phyloP scores from a whole-genome alignment of 2,888 invertebrate genomes.

The Acronicta leporina region DNA sequence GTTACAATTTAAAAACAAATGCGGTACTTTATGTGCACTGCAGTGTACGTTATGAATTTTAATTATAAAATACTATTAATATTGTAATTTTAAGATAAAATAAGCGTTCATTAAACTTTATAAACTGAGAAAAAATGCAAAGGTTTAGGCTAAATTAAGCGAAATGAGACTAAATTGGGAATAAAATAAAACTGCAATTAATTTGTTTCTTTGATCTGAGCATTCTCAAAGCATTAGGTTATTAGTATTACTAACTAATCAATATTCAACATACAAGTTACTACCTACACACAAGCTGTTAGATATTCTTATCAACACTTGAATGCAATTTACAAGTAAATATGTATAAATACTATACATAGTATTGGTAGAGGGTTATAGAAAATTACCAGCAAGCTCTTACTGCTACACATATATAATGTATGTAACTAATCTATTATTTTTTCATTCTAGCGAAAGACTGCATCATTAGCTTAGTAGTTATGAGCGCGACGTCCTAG shows the following conservation, averaged over 20 bases:
- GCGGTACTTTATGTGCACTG: neutral
- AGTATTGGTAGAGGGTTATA: too few relatives aligned
- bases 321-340: slow-evolving; percentile 23
- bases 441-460: too few relatives aligned
- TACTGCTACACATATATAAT: too few relatives aligned
- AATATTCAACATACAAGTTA: slow-evolving; percentile 25
- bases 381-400: too few relatives aligned
- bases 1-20: slow-evolving; percentile 13
- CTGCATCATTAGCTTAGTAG: too few relatives aligned
- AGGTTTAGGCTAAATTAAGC: neutral
- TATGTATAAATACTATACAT: slow-evolving; percentile 1
- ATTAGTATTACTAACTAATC: slow-evolving; percentile 10
- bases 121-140: too few relatives aligned
- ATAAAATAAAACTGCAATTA: too few relatives aligned
- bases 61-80: too few relatives aligned
- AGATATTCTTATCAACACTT: slow-evolving; percentile 24
- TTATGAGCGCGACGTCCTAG: too few relatives aligned
- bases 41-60: neutral
- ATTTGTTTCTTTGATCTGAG: neutral
- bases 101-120: too few relatives aligned
- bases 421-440: too few relatives aligned
- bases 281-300: slow-evolving; percentile 20
- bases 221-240: slow-evolving; percentile 17
- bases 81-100: too few relatives aligned
- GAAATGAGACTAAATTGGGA: neutral